Evolutionary conservation across 1,140 invertebrate genomes (phyloP).

Genomic region (Olivierus martensii): DNA sequence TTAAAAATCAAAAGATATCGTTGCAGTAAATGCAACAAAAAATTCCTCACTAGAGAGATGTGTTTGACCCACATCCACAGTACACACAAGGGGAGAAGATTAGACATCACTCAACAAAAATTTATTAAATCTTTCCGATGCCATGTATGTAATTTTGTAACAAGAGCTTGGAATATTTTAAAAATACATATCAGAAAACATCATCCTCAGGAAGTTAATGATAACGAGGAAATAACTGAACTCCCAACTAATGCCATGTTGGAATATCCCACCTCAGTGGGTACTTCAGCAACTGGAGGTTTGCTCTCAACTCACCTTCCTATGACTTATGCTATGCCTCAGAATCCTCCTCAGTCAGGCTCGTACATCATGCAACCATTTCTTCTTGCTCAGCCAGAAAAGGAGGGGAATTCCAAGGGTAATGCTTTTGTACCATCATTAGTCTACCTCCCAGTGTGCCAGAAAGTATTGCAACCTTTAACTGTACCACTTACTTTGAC

Average conservation of each 20-base stretch:
- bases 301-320: constrained; percentile 18
- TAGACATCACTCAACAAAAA: constrained; percentile 6
- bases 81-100: constrained; percentile 23
- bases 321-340: constrained; percentile 28
- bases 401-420: constrained; percentile 16
- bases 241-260: too few species aligned
- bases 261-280: too few species aligned
- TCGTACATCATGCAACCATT: constrained; percentile 69
- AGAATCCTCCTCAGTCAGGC: constrained; percentile 23
- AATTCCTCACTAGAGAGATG: constrained; percentile 28
- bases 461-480: constrained; percentile 59
- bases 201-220: background rate
- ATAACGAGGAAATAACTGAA: too few species aligned
- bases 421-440: constrained; percentile 58
- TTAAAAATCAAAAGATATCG: constrained; percentile 25
- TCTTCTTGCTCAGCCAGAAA: constrained; percentile 48
- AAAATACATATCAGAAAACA: constrained; percentile 44
- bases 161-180: constrained; percentile 43
- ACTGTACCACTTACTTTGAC: constrained; percentile 82
- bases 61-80: constrained; percentile 31
- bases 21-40: constrained; percentile 36
- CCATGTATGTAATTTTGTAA: constrained; percentile 48
- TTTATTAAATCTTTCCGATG: constrained; percentile 35
- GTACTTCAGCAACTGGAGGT: background rate
- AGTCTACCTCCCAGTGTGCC: constrained; percentile 78